Evolutionary conservation across 2,888 invertebrate species (phyloP), one percentile per base, ranked within the genome.

Genomic region (Tenthredo scrophulariae): DNA sequence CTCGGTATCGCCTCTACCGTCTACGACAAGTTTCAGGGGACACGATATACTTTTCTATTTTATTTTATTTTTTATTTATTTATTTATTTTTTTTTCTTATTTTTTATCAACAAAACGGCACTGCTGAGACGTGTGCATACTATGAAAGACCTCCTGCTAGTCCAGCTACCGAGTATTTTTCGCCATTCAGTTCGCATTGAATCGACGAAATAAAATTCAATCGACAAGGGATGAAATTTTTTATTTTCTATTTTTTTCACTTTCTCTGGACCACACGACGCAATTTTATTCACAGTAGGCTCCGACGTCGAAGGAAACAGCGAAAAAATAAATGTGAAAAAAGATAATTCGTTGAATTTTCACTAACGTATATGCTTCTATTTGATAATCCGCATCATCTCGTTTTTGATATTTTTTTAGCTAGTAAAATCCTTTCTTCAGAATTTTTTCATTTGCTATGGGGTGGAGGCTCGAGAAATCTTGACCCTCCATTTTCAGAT

Each of bases 71-170:
- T 40, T 13, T 29, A n/a, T 70, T 70, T 43, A 5, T 26, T 10
- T 72, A 15, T 50, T 37, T 62, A 15, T 2, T 10, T 29, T 26
- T 62, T 26, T 4, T 29, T 22, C 22, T 58, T 58, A 9, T 58
- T 26, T 62, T 62, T 62, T 1, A 62, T 22, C 62, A 62, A 26
- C 26, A 22, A 62, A 62, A 62, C 62, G 62, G 26, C 62, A 62
- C 62, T 29, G 26, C 26, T 13, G 62, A 22, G 26, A 62, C 62
- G 26, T 62, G 62, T 62, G 26, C 33, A 67, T 67, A 33, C 67
- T 67, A 0, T 67, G 29, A 67, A 26, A 67, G 15, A 18, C 67
- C 67, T 6, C 84, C 82, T 84, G 86, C 87, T 77, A 86, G 62
- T 50, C 33, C 37, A 10, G 40, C 15, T 22, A 40, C 40, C 43